phyloP scores from a whole-genome alignment of 2,113 vertebrate species.

The Delphinus delphis region DNA sequence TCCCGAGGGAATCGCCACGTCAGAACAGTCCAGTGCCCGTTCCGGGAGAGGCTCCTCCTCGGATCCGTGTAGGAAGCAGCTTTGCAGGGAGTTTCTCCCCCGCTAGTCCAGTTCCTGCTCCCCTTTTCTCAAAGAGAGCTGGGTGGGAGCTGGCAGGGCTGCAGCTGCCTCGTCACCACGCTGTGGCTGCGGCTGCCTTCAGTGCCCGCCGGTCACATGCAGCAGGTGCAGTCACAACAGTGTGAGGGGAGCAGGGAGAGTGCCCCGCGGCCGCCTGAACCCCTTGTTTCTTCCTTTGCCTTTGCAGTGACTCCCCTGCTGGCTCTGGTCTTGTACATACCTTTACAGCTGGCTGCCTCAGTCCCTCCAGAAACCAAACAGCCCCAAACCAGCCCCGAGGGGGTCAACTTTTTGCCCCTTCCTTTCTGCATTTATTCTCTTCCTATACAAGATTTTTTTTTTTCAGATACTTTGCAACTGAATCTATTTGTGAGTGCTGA shows the following conservation, averaged over 20 bases:
- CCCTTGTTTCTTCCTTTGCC: slow-evolving; percentile 65
- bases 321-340: slow-evolving; percentile 54
- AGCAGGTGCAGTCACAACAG: slow-evolving; percentile 78
- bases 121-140: slow-evolving; percentile 61
- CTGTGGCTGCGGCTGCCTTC: slow-evolving; percentile 50
- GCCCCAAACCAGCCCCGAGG: background rate
- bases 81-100: background rate
- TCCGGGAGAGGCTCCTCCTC: slow-evolving; percentile 45
- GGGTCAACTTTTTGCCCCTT: background rate
- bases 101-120: background rate
- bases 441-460: background rate
- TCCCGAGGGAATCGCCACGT: slow-evolving; percentile 43
- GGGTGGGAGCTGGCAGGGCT: slow-evolving; percentile 55
- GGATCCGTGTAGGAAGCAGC: slow-evolving; percentile 21
- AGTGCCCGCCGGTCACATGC: slow-evolving; percentile 52
- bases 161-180: slow-evolving; percentile 40
- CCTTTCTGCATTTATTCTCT: background rate
- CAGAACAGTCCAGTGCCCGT: slow-evolving; percentile 48
- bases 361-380: background rate
- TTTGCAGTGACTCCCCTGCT: slow-evolving; percentile 74
- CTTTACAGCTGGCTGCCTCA: background rate
- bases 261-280: background rate
- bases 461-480: background rate
- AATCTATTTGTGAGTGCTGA: background rate
- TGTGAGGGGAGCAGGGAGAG: background rate